These are phyloP conservation scores for Achroia grisella DNA, from an alignment of 1,140 invertebrate species.

Conservation along the genomic window DNA sequence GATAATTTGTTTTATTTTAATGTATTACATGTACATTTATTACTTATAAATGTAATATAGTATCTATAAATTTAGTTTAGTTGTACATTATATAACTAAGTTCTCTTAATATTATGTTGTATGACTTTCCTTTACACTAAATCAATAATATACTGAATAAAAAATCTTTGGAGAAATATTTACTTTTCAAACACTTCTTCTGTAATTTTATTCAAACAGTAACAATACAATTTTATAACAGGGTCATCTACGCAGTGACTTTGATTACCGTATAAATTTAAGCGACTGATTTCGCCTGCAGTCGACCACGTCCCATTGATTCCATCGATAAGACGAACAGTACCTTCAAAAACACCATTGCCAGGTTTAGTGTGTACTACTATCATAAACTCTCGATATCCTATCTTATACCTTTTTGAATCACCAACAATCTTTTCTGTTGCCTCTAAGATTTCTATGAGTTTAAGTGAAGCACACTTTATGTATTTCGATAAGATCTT, in stretches of 20 bases:
- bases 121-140: too few relatives aligned
- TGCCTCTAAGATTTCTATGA: not conserved
- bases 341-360: slow-evolving; percentile 80
- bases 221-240: slow-evolving; percentile 83
- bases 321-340: slow-evolving; percentile 68
- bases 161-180: too few relatives aligned
- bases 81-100: too few relatives aligned
- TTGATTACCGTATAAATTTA: slow-evolving; percentile 83
- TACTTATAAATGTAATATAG: too few relatives aligned
- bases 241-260: slow-evolving; percentile 82
- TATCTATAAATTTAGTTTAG: too few relatives aligned
- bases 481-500: not conserved
- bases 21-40: too few relatives aligned
- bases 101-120: too few relatives aligned
- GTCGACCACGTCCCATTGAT: slow-evolving; percentile 58
- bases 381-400: slow-evolving; percentile 73
- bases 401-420: slow-evolving; percentile 9
- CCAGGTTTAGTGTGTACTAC: slow-evolving; percentile 78
- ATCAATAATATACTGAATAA: too few relatives aligned
- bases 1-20: too few relatives aligned
- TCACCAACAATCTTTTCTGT: not conserved
- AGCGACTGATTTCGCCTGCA: slow-evolving; percentile 79
- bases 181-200: too few relatives aligned
- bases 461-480: not conserved
- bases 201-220: too few relatives aligned